A percentile compares a stretch with the other conserved stretches of the same genome.
Conservation (phyloP, 2,888 invertebrate genomes). For the Lamproptera curius region DNA sequence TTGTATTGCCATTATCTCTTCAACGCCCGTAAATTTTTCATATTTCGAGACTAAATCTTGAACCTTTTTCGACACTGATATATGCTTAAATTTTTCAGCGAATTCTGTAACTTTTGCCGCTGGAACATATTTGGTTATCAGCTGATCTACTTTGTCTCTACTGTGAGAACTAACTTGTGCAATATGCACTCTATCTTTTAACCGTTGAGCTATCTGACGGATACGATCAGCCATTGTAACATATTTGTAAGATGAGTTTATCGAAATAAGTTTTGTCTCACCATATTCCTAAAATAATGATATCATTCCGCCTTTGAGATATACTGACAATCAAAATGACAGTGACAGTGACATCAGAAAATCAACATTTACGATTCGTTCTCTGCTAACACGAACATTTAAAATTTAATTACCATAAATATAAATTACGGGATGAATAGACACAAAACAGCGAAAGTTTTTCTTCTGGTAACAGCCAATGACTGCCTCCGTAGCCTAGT, state of each 20-base stretch:
- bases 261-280: slow-evolving; percentile 32
- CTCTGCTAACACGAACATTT: too few species aligned
- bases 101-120: slow-evolving; percentile 52
- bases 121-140: slow-evolving; percentile 58
- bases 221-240: slow-evolving; percentile 66
- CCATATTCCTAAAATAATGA: slow-evolving; percentile 33
- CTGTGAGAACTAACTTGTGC: slow-evolving; percentile 41
- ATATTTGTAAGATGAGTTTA: slow-evolving; percentile 38
- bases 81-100: slow-evolving; percentile 60
- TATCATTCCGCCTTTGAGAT: slow-evolving; percentile 27
- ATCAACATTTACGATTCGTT: too few species aligned
- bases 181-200: slow-evolving; percentile 57
- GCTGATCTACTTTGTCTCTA: slow-evolving; percentile 59
- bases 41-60: slow-evolving; percentile 78
- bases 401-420: too few species aligned
- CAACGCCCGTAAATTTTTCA: slow-evolving; percentile 86
- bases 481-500: too few species aligned
- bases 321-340: neutral
- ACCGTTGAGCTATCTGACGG: slow-evolving; percentile 53
- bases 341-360: slow-evolving; percentile 8
- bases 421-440: too few species aligned
- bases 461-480: too few species aligned
- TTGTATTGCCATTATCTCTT: slow-evolving; percentile 87
- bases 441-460: too few species aligned
- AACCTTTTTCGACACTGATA: slow-evolving; percentile 50